A percentile compares a stretch with the other conserved stretches of the same genome.
These are phyloP conservation scores for Lasioglossum albipes DNA, from an alignment of 1,140 invertebrate genomes.

Conservation along the genomic window DNA sequence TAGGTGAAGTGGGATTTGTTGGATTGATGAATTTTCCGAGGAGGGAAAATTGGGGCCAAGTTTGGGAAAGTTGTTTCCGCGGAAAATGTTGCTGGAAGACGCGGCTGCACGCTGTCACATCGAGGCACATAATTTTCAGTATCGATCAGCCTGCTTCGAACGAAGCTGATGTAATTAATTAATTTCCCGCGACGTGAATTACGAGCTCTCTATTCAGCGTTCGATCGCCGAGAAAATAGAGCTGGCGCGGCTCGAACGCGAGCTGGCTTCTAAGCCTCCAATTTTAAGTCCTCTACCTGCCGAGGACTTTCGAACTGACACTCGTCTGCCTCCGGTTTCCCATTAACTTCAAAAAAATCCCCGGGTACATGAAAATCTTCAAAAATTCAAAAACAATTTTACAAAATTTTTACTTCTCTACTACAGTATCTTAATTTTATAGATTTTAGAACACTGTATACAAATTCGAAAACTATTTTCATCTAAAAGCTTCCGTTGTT, in stretches of 20 bases:
- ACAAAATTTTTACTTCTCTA: no score
- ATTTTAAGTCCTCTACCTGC: neutral
- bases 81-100: neutral
- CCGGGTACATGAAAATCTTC: no score
- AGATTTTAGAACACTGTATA: no score
- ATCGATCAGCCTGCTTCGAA: constrained; percentile 50
- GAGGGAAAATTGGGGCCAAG: neutral
- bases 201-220: constrained; percentile 49
- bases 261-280: constrained; percentile 19
- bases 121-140: constrained; percentile 49
- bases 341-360: neutral
- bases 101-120: neutral
- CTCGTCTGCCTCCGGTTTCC: neutral
- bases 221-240: constrained; percentile 53
- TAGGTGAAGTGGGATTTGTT: no score
- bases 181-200: constrained; percentile 53
- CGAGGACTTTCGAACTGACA: neutral
- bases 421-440: no score
- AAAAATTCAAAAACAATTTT: no score
- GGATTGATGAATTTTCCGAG: neutral
- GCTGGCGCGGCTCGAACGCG: neutral
- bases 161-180: constrained; percentile 58
- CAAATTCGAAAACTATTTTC: no score
- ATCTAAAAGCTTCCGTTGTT: no score
- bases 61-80: neutral